These are phyloP conservation scores for Apis mellifera DNA, from an alignment of 1,140 invertebrate genomes.

Conservation along the genomic window DNA sequence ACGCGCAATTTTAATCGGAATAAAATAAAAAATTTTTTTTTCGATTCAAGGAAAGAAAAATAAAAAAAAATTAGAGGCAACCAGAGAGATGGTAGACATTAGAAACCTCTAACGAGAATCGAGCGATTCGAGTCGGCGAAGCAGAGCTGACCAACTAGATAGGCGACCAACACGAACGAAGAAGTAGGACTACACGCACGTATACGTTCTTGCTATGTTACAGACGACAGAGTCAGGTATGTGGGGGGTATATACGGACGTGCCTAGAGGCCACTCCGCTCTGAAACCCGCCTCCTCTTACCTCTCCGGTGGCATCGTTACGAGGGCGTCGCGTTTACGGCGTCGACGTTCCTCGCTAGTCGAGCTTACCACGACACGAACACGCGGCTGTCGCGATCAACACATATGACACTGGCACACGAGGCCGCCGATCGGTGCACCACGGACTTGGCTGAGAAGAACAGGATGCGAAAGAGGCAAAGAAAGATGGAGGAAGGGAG, in stretches of 20 bases:
- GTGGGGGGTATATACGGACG: conserved; percentile 6
- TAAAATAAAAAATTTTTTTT: neutral
- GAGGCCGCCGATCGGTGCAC: conserved; percentile 52
- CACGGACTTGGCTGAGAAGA: conserved; percentile 35
- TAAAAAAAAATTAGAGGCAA: neutral
- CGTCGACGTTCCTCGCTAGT: conserved; percentile 71
- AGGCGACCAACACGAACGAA: neutral
- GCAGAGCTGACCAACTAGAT: neutral
- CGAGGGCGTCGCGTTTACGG: conserved; percentile 76
- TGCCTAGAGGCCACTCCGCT: conserved; percentile 40
- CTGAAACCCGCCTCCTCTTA: conserved; percentile 50
- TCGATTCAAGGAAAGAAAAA: neutral
- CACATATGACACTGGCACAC: conserved; percentile 37
- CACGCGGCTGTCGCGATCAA: conserved; percentile 44
- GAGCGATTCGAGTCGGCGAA: neutral
- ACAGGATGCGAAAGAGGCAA: conserved; percentile 25
- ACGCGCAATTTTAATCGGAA: neutral
- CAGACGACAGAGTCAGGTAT: neutral
- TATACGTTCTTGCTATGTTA: neutral
- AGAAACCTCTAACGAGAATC: conserved; percentile 4
- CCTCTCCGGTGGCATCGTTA: conserved; percentile 75
- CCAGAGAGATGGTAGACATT: neutral
- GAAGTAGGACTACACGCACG: neutral
- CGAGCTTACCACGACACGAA: conserved; percentile 58
- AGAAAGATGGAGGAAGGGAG: conserved; percentile 18